Percentiles rank a stretch among this genome's conserved stretches.
Evolutionary conservation across 2,113 vertebrate genomes (phyloP).

Genomic region (Dasyprocta punctata): DNA sequence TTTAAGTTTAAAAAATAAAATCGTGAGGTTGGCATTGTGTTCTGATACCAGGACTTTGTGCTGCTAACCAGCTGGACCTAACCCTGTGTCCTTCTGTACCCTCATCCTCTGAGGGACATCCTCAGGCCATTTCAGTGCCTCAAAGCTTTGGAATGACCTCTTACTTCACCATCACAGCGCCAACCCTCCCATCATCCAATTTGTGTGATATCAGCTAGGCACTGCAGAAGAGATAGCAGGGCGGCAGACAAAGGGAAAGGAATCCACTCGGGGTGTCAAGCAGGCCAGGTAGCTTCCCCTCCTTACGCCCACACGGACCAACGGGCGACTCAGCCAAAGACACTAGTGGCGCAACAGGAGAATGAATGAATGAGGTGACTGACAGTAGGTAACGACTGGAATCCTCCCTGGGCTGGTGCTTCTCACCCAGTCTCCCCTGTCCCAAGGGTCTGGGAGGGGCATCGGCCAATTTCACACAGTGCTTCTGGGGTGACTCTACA

Average conservation of each 20-base stretch:
- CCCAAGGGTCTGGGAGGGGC: background rate
- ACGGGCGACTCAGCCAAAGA: background rate
- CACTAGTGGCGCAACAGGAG: background rate
- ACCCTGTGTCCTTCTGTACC: background rate
- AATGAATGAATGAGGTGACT: background rate
- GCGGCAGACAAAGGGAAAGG: background rate
- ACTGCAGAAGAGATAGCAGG: background rate
- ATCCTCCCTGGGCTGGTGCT: background rate
- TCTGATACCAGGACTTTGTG: background rate
- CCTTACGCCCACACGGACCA: background rate
- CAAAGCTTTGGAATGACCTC: background rate
- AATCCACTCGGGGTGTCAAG: background rate
- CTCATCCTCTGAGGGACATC: background rate
- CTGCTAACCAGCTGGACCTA: background rate
- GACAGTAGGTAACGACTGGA: background rate
- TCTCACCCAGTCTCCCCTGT: background rate
- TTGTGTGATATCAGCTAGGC: background rate
- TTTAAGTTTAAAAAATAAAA: background rate
- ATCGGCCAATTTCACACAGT: background rate
- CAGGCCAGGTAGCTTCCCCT: background rate
- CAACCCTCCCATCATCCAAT: background rate
- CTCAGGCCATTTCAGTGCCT: background rate
- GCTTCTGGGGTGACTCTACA: background rate
- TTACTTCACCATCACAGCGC: background rate
- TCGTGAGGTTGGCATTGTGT: background rate